Conservation (phyloP, 2,113 vertebrate genomes). For the Rhinichthys klamathensis region DNA sequence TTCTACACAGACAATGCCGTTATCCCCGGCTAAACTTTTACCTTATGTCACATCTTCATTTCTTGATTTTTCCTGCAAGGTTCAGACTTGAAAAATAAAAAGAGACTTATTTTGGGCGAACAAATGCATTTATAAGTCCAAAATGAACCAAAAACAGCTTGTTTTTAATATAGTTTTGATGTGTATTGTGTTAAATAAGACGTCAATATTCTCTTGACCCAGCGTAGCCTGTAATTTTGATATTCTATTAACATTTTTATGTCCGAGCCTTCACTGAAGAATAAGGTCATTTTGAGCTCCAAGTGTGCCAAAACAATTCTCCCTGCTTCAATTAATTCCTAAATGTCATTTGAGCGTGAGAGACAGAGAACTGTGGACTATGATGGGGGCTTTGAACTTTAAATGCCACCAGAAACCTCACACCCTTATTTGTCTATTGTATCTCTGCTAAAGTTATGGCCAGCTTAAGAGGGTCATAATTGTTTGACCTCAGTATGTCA, state of each 20-base stretch:
- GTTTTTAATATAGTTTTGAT: background rate
- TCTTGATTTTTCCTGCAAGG: background rate
- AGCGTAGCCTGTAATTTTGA: conserved; percentile 21
- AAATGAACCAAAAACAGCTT: background rate
- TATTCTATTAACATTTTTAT: conserved; percentile 46
- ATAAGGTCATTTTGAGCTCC: conserved; percentile 55
- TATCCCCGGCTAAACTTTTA: background rate
- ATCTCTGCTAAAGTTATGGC: conserved; percentile 36
- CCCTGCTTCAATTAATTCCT: conserved; percentile 61
- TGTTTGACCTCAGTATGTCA: conserved; percentile 14
- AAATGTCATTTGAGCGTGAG: conserved; percentile 63
- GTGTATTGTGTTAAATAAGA: conserved; percentile 41
- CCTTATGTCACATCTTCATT: background rate
- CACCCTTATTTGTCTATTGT: conserved; percentile 40
- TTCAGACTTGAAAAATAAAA: background rate
- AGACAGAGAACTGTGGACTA: conserved; percentile 42
- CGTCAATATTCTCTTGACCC: conserved; percentile 38
- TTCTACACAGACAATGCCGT: background rate
- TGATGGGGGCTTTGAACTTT: conserved; percentile 61
- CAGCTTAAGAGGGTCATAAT: conserved; percentile 28
- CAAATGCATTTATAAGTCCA: background rate
- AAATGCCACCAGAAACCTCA: conserved; percentile 62
- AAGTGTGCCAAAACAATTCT: conserved; percentile 58
- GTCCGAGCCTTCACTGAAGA: conserved; percentile 32
- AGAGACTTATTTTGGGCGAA: background rate